Evolutionary conservation across 2,113 vertebrate genomes (phyloP), one percentile per base, ranked within the genome.

Genomic region (Pheucticus melanocephalus): DNA sequence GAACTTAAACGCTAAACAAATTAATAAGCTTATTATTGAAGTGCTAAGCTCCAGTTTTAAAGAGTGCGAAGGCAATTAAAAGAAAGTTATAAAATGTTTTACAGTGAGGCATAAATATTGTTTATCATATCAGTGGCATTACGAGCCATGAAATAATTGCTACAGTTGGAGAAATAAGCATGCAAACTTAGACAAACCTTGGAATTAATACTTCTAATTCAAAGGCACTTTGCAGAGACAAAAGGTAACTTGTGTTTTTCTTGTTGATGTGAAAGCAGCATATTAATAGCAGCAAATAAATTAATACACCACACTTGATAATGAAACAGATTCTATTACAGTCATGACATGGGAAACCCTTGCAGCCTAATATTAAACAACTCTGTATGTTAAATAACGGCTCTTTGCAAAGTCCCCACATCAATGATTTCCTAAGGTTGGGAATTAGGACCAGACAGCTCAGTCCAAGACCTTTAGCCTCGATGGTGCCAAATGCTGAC

Each of bases 11-110:
- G 98, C 98, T 98, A 98, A 98, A 98, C 98, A 98, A 98, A 99
- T 99, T 98, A 98, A 98, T 98, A 98, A 93, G 97, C 98, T 98
- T 98, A 98, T 98, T 98, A 98, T 98, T 98, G 98, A 98, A 98
- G 98, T 98, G 97, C 97, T 98, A 97, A 98, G 98, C 97, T 98
- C 94, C 75, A 95, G 97, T 98, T 99, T 99, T 98, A 99, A 98
- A 99, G 98, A 98, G 98, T 98, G 98, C 51, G 60, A 97, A 97
- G 95, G 98, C 98, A 98, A 99, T 99, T 99, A 99, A 98, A 98
- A 97, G 97, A 97, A 99, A 98, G 98, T 98, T 98, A 98, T 98
- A 98, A 98, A 98, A 98, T 98, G 97, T 96, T 97, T 97, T 96
- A 96, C 97, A 97, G 97, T 88, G 90, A 47, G 94, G 98, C 97